phyloP scores from a whole-genome alignment of 2,797 vertebrate species.

The Acanthurus tractus region DNA sequence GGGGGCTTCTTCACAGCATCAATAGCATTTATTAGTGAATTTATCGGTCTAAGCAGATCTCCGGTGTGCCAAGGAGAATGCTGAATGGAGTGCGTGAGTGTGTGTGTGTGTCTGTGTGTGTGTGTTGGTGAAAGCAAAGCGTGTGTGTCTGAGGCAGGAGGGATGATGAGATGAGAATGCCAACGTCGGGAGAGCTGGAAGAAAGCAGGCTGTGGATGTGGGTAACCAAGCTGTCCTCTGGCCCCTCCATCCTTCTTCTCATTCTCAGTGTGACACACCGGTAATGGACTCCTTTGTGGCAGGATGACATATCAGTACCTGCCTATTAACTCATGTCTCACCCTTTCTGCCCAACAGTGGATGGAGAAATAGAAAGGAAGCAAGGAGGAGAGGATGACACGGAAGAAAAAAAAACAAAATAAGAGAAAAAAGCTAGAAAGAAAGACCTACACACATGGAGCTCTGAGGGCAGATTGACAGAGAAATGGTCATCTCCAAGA shows the following conservation, averaged over 20 bases:
- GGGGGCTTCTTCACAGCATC: constrained; percentile 53
- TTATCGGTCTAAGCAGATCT: constrained; percentile 70
- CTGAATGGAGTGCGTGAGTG: constrained; percentile 42
- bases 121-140: constrained; percentile 51
- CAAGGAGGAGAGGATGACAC: constrained; percentile 9
- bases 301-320: constrained; percentile 76
- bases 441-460: constrained; percentile 17
- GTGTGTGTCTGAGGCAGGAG: constrained; percentile 45
- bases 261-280: constrained; percentile 69
- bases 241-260: constrained; percentile 65
- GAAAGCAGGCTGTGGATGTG: constrained; percentile 43
- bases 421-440: constrained; percentile 18
- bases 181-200: constrained; percentile 50
- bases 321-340: constrained; percentile 74
- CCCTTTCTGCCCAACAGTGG: constrained; percentile 55
- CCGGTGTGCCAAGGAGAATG: constrained; percentile 35
- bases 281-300: constrained; percentile 81
- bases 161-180: constrained; percentile 61
- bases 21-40: constrained; percentile 76
- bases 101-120: constrained; percentile 30
- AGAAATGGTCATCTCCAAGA: constrained; percentile 12
- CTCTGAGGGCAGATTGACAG: constrained; percentile 43
- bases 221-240: constrained; percentile 62
- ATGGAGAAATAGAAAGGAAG: constrained; percentile 23
- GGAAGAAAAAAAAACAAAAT: constrained; percentile 20